phyloP scores from a whole-genome alignment of 2,113 vertebrate species.

The Urocolius indicus region DNA sequence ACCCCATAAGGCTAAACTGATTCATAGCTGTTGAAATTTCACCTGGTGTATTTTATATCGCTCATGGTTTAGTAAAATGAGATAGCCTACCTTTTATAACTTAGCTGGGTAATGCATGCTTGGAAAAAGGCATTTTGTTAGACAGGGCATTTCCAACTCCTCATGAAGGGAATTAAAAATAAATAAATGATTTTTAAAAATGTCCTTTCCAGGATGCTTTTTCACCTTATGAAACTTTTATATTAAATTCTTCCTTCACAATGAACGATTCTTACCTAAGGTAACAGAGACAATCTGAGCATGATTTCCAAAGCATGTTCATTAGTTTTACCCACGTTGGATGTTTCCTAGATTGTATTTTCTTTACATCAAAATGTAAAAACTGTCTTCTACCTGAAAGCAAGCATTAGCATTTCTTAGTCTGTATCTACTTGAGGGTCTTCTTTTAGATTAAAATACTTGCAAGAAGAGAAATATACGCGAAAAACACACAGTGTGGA shows the following conservation, averaged over 20 bases:
- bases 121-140: neutral
- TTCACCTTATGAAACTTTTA: neutral
- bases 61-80: neutral
- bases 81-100: neutral
- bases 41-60: neutral
- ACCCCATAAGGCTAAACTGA: neutral
- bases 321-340: neutral
- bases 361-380: neutral
- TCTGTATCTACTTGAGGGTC: neutral
- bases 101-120: accelerated
- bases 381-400: neutral
- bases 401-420: neutral
- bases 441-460: neutral
- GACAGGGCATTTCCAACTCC: neutral
- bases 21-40: neutral
- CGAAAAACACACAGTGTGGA: neutral
- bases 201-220: neutral
- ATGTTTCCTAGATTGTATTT: neutral
- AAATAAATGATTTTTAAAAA: neutral
- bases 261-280: neutral
- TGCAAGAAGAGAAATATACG: neutral
- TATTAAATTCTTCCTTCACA: neutral
- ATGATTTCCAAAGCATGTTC: neutral
- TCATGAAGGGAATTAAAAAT: neutral
- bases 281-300: neutral